Percentiles rank a stretch among this genome's conserved stretches.
These are phyloP conservation scores for Drosophila triauraria DNA, from an alignment of 1,140 invertebrate species.

Conservation along the genomic window DNA sequence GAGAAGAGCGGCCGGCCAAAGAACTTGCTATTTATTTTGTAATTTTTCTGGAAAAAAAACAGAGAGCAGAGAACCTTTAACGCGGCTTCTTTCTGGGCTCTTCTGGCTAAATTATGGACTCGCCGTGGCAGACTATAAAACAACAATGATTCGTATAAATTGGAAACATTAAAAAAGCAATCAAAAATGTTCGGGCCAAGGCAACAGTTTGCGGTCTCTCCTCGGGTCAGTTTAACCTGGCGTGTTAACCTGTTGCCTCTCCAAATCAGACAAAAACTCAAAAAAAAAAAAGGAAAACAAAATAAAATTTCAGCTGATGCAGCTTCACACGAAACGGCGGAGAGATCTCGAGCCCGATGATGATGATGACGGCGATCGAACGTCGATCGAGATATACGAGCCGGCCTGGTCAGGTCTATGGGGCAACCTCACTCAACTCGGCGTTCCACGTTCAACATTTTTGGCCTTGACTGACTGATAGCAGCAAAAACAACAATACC, in stretches of 20 bases:
- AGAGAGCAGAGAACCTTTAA: slow-evolving; percentile 13
- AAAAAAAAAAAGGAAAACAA: slow-evolving; percentile 18
- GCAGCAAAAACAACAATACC: slow-evolving; percentile 61
- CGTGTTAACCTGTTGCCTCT: slow-evolving; percentile 80
- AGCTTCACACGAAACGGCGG: slow-evolving; percentile 52
- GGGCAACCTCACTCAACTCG: slow-evolving; percentile 67
- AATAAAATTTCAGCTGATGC: slow-evolving; percentile 39
- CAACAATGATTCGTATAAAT: slow-evolving; percentile 83
- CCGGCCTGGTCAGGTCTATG: slow-evolving; percentile 42
- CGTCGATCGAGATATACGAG: slow-evolving; percentile 68
- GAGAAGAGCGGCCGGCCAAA: not conserved
- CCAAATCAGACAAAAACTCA: slow-evolving; percentile 50
- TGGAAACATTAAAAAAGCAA: slow-evolving; percentile 84
- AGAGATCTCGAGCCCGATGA: slow-evolving; percentile 35
- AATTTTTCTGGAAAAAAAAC: slow-evolving; percentile 65
- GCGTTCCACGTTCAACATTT: slow-evolving; percentile 41
- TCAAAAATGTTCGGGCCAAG: slow-evolving; percentile 80
- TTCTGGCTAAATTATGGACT: slow-evolving; percentile 79
- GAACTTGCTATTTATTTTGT: slow-evolving; percentile 78
- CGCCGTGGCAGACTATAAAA: slow-evolving; percentile 63
- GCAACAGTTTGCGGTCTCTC: slow-evolving; percentile 63
- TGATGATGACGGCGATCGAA: slow-evolving; percentile 66
- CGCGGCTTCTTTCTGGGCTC: slow-evolving; percentile 38
- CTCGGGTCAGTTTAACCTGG: slow-evolving; percentile 78
- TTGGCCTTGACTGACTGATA: slow-evolving; percentile 76